Evolutionary conservation across 2,797 vertebrate genomes (phyloP), one percentile per base, ranked within the genome.

Genomic region (Chloroceryle amazona): DNA sequence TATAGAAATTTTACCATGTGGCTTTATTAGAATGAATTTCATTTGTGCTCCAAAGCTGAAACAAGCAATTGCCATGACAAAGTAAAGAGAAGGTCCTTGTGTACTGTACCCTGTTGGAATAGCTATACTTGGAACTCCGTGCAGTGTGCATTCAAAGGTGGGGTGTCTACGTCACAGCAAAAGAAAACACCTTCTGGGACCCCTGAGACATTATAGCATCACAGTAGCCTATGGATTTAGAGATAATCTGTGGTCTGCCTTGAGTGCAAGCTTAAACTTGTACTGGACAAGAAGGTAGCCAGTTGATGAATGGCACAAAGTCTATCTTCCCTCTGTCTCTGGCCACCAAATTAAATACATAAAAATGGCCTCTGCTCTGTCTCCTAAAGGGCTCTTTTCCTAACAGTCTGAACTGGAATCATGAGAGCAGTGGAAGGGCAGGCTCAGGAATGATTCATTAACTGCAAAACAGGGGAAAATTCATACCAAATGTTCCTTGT

Each of bases 401-500:
- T 55, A 76, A 52, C 51, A 87, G 71, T 80, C 62, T 94, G 74
- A 94, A 87, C 80, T 75, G 58, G 76, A 95, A 91, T 93, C 90
- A 96, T 79, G 87, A 94, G 85, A 95, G 84, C 75, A 95, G 90
- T 96, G 83, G 93, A 95, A 95, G 75, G 63, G 80, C 82, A 94
- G 82, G 76, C 62, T 88, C 87, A 70, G 70, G 80, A 96, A 94
- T 96, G 94, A 96, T 96, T 95, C 94, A 97, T 95, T 95, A 95
- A 90, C 82, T 91, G 90, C 87, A 94, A 95, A 96, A 89, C 54
- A 96, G 90, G 85, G 85, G 95, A 93, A 96, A 96, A 96, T 96
- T 97, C 82, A 86, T 95, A 94, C 93, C 95, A 96, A 96, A 96
- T 95, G 96, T 96, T 95, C 75, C 86, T 90, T 68, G 39, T 81